Conservation (phyloP, 2,113 vertebrate species). For the Melanostigma gelatinosum region DNA sequence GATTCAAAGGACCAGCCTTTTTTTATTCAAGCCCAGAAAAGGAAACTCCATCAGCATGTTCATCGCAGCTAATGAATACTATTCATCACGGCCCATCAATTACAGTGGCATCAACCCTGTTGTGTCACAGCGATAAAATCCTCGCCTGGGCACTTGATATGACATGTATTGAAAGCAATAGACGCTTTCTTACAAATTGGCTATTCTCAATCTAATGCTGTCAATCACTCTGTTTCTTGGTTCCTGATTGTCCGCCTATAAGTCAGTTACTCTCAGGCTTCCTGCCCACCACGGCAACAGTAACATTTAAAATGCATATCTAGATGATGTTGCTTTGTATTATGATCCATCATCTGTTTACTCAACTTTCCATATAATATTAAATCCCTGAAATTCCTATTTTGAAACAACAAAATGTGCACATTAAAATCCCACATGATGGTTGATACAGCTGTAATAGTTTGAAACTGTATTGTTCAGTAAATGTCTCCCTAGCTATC, state of each 20-base stretch:
- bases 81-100: constrained; percentile 48
- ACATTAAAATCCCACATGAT: neutral
- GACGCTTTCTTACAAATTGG: neutral
- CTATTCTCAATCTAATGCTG: constrained; percentile 15
- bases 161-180: constrained; percentile 3
- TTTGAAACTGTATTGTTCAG: neutral
- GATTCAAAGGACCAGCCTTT: constrained; percentile 34
- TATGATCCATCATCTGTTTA: neutral
- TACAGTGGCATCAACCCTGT: constrained; percentile 23
- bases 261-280: constrained; percentile 4
- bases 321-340: neutral
- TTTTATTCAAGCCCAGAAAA: constrained; percentile 28
- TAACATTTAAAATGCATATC: neutral
- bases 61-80: constrained; percentile 48
- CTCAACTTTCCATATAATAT: neutral
- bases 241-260: neutral
- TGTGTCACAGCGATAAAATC: constrained; percentile 22
- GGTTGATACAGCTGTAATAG: neutral
- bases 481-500: neutral
- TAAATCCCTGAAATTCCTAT: neutral
- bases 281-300: neutral
- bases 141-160: constrained; percentile 2
- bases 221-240: neutral
- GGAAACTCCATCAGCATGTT: constrained; percentile 33
- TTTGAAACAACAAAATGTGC: neutral